Evolutionary conservation across 2,888 invertebrate genomes (phyloP).

Genomic region (Pammene fasciana): DNA sequence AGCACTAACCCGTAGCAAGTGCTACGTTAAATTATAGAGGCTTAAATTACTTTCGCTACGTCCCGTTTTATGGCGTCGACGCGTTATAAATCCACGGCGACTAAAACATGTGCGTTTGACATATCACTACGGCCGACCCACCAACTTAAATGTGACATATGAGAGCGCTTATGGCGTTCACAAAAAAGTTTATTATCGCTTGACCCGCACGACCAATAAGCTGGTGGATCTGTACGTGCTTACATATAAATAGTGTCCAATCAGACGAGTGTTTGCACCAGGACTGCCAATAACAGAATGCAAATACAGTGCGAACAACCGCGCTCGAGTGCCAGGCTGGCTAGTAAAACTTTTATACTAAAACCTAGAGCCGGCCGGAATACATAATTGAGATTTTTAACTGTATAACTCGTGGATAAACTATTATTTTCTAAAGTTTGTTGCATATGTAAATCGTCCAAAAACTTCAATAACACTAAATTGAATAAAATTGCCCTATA

Average conservation of each 20-base stretch:
- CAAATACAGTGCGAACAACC: conserved; percentile 71
- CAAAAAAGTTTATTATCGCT: conserved; percentile 20
- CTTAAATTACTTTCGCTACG: conserved; percentile 40
- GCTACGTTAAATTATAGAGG: conserved; percentile 41
- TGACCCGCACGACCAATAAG: conserved; percentile 45
- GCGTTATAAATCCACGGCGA: conserved; percentile 40
- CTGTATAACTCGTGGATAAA: conserved; percentile 12
- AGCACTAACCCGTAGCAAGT: conserved; percentile 35
- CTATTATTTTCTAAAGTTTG: background rate
- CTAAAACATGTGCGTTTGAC: conserved; percentile 42
- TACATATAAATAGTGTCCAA: conserved; percentile 59
- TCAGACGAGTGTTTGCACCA: conserved; percentile 74
- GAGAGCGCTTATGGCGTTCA: background rate
- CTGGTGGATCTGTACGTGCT: conserved; percentile 53
- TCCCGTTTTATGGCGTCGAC: conserved; percentile 38
- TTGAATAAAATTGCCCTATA: background rate
- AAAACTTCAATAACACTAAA: background rate
- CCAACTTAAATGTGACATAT: conserved; percentile 19
- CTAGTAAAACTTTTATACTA: conserved; percentile 38
- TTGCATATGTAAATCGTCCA: background rate
- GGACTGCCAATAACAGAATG: conserved; percentile 77
- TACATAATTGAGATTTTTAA: conserved; percentile 20
- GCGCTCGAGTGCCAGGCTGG: conserved; percentile 31
- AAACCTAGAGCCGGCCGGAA: conserved; percentile 20
- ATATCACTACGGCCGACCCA: conserved; percentile 28